Percentiles rank a stretch among this genome's conserved stretches.
Conservation (phyloP, 1,140 invertebrate species). For the Cylas formicarius region DNA sequence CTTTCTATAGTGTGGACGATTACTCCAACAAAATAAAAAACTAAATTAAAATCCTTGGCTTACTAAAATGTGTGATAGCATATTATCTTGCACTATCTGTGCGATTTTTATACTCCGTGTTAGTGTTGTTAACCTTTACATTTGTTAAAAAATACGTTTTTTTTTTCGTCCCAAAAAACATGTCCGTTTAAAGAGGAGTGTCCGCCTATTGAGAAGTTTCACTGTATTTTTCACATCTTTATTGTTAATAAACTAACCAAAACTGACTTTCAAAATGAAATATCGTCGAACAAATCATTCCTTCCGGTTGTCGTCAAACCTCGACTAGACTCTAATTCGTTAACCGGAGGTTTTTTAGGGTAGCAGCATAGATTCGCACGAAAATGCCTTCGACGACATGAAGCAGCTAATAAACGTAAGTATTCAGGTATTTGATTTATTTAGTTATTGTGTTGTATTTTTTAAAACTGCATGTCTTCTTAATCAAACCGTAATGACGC, state of each 20-base stretch:
- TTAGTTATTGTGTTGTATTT: conserved; percentile 4
- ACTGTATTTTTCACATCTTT: background rate
- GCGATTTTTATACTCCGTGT: too few species aligned
- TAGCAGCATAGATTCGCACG: conserved; percentile 48
- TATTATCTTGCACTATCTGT: too few species aligned
- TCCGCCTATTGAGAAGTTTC: background rate
- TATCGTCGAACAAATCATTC: background rate
- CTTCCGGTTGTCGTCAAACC: too few species aligned
- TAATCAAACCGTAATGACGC: background rate
- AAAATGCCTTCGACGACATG: conserved; percentile 52
- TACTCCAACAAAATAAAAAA: too few species aligned
- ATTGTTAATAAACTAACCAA: background rate
- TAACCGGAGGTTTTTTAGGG: conserved; percentile 42
- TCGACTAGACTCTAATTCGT: too few species aligned
- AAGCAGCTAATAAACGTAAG: conserved; percentile 49
- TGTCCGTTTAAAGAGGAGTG: background rate
- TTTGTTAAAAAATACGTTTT: too few species aligned
- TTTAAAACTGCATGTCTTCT: background rate
- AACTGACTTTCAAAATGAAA: background rate
- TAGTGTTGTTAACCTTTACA: too few species aligned
- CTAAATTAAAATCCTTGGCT: too few species aligned
- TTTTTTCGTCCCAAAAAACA: too few species aligned
- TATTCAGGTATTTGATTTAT: conserved; percentile 7
- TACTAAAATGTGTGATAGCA: too few species aligned
- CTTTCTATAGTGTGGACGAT: too few species aligned